Evolutionary conservation across 2,797 vertebrate genomes (phyloP).

Genomic region (Hemitrygon akajei): DNA sequence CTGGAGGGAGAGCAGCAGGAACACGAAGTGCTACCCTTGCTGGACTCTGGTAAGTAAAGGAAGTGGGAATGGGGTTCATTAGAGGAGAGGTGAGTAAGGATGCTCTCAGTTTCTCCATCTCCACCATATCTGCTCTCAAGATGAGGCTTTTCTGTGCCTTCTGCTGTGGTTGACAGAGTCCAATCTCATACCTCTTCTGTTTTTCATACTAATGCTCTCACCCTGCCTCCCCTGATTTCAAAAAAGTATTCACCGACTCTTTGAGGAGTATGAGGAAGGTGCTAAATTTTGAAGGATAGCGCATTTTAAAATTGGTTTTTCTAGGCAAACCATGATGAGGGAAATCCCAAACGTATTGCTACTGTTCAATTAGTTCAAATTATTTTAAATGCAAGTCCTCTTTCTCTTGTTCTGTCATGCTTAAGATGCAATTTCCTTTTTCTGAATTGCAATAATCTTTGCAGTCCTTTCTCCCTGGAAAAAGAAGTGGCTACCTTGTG

Average conservation of each 20-base stretch:
- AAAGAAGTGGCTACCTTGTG: background rate
- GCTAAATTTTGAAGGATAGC: background rate
- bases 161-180: too few species aligned
- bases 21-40: too few species aligned
- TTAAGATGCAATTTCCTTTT: background rate
- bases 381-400: background rate
- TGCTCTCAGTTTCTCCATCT: too few species aligned
- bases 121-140: too few species aligned
- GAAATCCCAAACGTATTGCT: background rate
- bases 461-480: background rate
- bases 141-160: too few species aligned
- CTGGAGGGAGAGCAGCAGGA: too few species aligned
- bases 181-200: too few species aligned
- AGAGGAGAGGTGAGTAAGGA: too few species aligned
- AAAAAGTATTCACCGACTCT: background rate
- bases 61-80: too few species aligned
- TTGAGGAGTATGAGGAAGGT: background rate
- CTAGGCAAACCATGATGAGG: background rate
- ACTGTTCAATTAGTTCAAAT: background rate
- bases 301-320: background rate
- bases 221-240: too few species aligned
- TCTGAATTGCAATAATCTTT: background rate
- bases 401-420: background rate
- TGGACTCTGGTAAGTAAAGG: too few species aligned
- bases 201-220: too few species aligned